These are phyloP conservation scores for Steromphala cineraria DNA, from an alignment of 2,888 invertebrate species.

Conservation along the genomic window DNA sequence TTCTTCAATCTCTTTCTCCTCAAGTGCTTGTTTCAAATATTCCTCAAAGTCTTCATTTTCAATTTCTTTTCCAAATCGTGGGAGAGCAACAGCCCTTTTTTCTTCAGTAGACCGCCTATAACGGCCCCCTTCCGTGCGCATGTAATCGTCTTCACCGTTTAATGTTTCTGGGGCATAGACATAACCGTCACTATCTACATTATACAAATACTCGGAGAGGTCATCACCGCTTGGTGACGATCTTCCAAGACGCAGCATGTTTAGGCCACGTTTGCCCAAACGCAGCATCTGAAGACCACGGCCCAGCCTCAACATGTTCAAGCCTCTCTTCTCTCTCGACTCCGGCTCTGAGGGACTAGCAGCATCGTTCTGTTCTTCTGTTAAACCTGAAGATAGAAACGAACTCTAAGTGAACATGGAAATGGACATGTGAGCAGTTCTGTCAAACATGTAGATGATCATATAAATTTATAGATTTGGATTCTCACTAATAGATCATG, in stretches of 20 bases:
- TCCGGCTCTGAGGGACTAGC: conserved; percentile 30
- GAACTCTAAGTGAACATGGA: not conserved
- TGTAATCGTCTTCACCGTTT: not conserved
- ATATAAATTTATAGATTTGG: no score
- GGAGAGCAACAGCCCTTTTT: not conserved
- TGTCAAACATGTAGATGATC: no score
- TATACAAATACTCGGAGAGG: not conserved
- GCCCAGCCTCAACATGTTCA: conserved; percentile 55
- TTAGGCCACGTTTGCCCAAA: conserved; percentile 56
- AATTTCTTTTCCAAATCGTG: not conserved
- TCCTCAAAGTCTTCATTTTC: not conserved
- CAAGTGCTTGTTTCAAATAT: not conserved
- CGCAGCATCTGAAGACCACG: conserved; percentile 63
- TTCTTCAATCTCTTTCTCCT: conserved; percentile 2
- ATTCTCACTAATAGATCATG: no score
- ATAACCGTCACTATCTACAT: conserved; percentile 20
- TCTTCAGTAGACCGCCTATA: conserved; percentile 4
- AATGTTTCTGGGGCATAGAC: not conserved
- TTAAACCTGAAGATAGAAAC: not conserved
- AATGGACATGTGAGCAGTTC: no score
- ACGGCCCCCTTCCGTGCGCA: not conserved
- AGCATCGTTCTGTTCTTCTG: conserved; percentile 16
- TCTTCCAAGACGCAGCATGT: conserved; percentile 52
- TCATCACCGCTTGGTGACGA: conserved; percentile 19
- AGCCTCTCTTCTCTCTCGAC: conserved; percentile 44